phyloP scores from a whole-genome alignment of 2,797 vertebrate genomes.

The Pogoniulus pusillus region DNA sequence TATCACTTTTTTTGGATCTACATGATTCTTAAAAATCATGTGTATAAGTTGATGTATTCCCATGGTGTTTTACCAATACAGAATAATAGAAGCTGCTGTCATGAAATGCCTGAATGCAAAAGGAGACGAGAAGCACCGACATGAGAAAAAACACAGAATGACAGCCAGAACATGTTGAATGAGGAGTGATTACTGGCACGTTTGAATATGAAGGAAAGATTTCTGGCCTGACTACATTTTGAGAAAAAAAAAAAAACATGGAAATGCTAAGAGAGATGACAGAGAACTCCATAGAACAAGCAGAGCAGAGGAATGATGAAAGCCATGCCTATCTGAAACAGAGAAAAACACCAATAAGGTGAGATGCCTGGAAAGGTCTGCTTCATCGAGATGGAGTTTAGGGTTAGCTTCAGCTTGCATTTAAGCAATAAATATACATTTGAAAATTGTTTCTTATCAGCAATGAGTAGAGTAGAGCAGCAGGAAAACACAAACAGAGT shows the following conservation, averaged over 20 bases:
- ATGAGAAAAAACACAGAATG: slow-evolving; percentile 48
- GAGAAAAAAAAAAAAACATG: neutral
- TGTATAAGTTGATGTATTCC: slow-evolving; percentile 18
- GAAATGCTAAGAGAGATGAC: neutral
- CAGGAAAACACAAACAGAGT: neutral
- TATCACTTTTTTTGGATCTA: neutral
- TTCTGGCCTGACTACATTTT: slow-evolving; percentile 6
- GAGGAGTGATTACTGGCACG: slow-evolving; percentile 39
- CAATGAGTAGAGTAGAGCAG: neutral
- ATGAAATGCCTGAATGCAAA: slow-evolving; percentile 8
- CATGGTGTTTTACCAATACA: slow-evolving; percentile 52
- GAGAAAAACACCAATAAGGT: neutral
- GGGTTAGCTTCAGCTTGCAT: neutral
- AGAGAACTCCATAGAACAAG: neutral
- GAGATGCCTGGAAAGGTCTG: neutral
- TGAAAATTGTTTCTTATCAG: neutral
- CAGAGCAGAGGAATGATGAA: neutral
- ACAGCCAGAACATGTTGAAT: slow-evolving; percentile 49
- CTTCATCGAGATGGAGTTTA: neutral
- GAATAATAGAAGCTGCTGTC: slow-evolving; percentile 42
- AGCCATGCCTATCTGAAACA: neutral
- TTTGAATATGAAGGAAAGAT: neutral
- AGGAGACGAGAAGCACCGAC: slow-evolving; percentile 2
- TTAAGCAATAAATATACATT: neutral
- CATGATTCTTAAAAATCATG: neutral